Evolutionary conservation across 2,888 invertebrate species (phyloP), one percentile per base, ranked within the genome.

Genomic region (Schizotus pectinicornis): DNA sequence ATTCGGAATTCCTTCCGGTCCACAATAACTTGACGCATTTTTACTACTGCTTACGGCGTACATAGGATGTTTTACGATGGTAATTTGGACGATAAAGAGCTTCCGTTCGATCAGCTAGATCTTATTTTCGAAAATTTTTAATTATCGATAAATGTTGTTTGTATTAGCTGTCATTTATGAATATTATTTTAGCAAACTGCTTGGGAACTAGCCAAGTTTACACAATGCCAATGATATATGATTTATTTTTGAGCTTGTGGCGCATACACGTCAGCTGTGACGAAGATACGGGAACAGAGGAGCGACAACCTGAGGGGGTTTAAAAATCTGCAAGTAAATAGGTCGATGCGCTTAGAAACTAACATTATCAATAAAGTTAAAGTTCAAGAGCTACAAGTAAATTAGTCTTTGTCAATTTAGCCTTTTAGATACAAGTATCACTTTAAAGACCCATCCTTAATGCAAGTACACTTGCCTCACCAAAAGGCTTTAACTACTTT

Each of bases 161-260:
- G 34, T 41, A 42, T 33, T 39, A 47, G 43, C 11, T 57, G 48
- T 53, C 45, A 48, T 41, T 38, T 31, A n/a, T 36, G 22, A 48
- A 53, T 49, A 47, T 49, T 42, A 53, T 58, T 58, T 53, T 33
- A 47, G 57, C 32, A 36, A 52, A 57, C 31, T 34, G 31, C 8
- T 32, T 53, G 58, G 58, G 33, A 8, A 6, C 6, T 2, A 22
- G 52, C 58, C 58, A 58, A 31, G 22, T 41, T 47, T 52, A 36
- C 33, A 52, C 46, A 53, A 53, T 51, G 41, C 52, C 34, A 47
- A 48, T 45, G 43, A 55, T 22, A 37, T 50, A 36, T 57, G 51
- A 14, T 22, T 37, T 35, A 56, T 49, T 57, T 53, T 53, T 31
- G 38, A 34, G 22, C 34, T 34, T 33, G 38, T 49, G 7, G 30